These are phyloP conservation scores for Chrysogorgia sp. DNA, from an alignment of 92 coral and sea anemone species.

Conservation along the genomic window DNA sequence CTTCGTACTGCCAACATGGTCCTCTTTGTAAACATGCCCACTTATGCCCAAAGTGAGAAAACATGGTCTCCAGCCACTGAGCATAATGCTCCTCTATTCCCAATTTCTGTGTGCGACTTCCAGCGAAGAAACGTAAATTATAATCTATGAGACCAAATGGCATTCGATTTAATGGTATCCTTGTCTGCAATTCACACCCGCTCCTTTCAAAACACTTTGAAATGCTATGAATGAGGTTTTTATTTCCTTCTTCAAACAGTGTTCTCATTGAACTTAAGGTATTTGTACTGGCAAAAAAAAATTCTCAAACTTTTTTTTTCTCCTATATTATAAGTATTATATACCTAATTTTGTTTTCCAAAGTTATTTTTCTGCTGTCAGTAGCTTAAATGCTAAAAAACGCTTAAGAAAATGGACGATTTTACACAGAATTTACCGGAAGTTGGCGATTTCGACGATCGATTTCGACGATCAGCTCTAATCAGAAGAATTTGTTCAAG, in stretches of 20 bases:
- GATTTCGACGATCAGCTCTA: too few species aligned
- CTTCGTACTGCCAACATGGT: too few species aligned
- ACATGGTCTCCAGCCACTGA: conserved; percentile 61
- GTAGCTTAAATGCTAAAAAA: too few species aligned
- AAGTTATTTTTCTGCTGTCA: too few species aligned
- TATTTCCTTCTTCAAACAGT: conserved; percentile 33
- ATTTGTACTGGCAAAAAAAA: too few species aligned
- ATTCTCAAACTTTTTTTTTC: too few species aligned
- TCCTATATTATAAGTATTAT: too few species aligned
- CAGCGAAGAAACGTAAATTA: conserved; percentile 54
- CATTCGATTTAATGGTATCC: conserved; percentile 55
- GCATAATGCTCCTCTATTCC: conserved; percentile 64
- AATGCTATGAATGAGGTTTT: conserved; percentile 35
- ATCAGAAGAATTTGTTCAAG: too few species aligned
- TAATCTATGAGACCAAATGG: conserved; percentile 63
- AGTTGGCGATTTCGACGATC: too few species aligned
- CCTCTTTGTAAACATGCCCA: conserved; percentile 45
- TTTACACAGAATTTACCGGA: too few species aligned
- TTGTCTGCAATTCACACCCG: not conserved
- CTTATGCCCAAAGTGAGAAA: conserved; percentile 66
- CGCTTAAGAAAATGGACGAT: too few species aligned
- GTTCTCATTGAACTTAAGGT: conserved; percentile 49
- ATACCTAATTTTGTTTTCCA: too few species aligned
- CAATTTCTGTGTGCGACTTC: conserved; percentile 41
- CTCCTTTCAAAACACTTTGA: conserved; percentile 26